Percentiles rank a stretch among this genome's conserved stretches.
Evolutionary conservation across 1,140 invertebrate species (phyloP).

Genomic region (Theocolax elegans): DNA sequence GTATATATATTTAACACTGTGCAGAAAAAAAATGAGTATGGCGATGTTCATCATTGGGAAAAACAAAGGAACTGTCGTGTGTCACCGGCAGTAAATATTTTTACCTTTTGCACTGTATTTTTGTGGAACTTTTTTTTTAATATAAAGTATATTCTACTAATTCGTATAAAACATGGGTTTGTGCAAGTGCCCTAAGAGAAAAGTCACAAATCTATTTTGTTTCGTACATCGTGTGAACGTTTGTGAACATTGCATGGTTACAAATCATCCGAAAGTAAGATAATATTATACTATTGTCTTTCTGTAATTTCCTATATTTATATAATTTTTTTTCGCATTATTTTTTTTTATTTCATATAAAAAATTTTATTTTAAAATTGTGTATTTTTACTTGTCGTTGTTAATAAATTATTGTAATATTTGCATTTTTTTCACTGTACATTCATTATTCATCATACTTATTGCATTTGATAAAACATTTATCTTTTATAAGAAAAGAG

Average conservation of each 20-base stretch:
- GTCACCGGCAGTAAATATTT: conserved; percentile 3
- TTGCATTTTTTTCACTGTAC: neutral
- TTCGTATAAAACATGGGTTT: conserved; percentile 80
- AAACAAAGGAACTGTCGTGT: conserved; percentile 29
- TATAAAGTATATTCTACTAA: neutral
- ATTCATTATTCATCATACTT: neutral
- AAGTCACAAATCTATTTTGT: conserved; percentile 98
- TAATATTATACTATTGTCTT: neutral
- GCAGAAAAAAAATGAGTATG: conserved; percentile 37
- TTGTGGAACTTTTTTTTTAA: neutral
- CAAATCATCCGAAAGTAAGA: conserved; percentile 91
- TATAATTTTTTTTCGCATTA: neutral
- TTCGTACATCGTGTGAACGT: conserved; percentile 99
- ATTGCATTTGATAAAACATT: neutral
- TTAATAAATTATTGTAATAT: neutral
- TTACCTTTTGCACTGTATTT: neutral
- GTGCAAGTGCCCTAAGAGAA: conserved; percentile 96
- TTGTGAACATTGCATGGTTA: conserved; percentile 97
- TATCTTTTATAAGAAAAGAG: neutral
- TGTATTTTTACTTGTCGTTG: neutral
- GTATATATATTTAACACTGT: neutral
- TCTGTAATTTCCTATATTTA: conserved; percentile 1
- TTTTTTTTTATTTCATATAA: neutral
- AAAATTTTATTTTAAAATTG: neutral
- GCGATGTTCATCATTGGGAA: neutral